Conservation (phyloP, 2,888 invertebrate species). For the Epirrhoe tristata region DNA sequence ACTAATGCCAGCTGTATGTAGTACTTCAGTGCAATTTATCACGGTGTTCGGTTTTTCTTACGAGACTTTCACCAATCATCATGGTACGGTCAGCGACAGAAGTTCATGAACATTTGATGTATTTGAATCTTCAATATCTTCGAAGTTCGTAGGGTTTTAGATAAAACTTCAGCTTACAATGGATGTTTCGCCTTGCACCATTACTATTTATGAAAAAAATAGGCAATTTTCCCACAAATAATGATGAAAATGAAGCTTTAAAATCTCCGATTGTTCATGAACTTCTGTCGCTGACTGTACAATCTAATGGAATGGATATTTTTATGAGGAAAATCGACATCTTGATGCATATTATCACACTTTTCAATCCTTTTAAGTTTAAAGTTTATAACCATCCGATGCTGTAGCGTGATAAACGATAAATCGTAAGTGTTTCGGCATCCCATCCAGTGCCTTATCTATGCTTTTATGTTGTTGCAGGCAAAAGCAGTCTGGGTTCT, state of each 20-base stretch:
- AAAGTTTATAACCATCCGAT: background rate
- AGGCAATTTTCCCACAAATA: too few relatives aligned
- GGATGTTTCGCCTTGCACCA: too few relatives aligned
- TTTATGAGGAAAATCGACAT: background rate
- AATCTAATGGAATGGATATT: background rate
- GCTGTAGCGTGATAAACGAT: background rate
- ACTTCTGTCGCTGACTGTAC: too few relatives aligned
- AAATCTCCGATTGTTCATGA: too few relatives aligned
- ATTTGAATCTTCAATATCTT: too few relatives aligned
- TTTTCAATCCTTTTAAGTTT: background rate
- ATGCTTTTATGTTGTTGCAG: constrained; percentile 50
- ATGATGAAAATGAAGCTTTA: too few relatives aligned
- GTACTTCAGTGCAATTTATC: background rate
- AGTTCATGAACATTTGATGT: too few relatives aligned
- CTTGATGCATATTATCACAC: background rate
- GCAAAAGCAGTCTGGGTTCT: constrained; percentile 88
- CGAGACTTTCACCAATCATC: background rate
- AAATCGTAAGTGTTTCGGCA: background rate
- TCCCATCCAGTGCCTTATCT: background rate
- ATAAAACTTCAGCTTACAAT: too few relatives aligned
- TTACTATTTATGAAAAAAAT: too few relatives aligned
- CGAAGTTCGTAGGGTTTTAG: too few relatives aligned
- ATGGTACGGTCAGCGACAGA: too few relatives aligned
- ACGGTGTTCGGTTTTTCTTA: background rate
- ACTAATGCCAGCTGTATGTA: background rate